Evolutionary conservation across 2,113 vertebrate species (phyloP).

Genomic region (Gobio gobio): DNA sequence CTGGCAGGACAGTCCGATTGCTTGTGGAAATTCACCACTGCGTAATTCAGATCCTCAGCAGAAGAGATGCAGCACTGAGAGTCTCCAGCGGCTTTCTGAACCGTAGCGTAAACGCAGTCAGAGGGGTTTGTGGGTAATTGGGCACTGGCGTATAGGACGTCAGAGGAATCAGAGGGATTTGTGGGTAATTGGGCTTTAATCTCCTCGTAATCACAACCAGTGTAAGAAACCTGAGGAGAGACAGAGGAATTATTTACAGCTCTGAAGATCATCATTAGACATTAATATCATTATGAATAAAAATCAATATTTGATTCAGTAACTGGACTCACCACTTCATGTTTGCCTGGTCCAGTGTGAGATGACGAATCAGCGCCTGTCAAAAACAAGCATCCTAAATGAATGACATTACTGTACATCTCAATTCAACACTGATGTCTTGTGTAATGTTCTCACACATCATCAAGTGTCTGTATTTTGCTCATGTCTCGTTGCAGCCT

Average conservation of each 20-base stretch:
- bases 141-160: too few relatives aligned
- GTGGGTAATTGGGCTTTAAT: neutral
- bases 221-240: neutral
- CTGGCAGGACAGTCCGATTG: neutral
- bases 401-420: too few relatives aligned
- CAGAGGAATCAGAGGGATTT: neutral
- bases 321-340: neutral
- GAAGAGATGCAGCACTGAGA: neutral
- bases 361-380: neutral
- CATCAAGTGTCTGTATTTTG: neutral
- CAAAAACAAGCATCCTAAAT: too few relatives aligned
- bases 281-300: neutral
- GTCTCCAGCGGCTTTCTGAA: neutral
- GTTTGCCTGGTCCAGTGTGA: neutral
- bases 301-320: too few relatives aligned
- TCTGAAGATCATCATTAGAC: neutral
- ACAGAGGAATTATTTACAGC: neutral
- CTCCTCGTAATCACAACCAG: neutral
- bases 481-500: too few relatives aligned
- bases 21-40: neutral
- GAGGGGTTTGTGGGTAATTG: neutral
- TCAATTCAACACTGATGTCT: too few relatives aligned
- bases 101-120: neutral
- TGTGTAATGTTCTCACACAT: too few relatives aligned
- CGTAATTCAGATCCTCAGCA: neutral